phyloP scores from a whole-genome alignment of 2,797 vertebrate genomes.

The Microcaecilia unicolor region DNA sequence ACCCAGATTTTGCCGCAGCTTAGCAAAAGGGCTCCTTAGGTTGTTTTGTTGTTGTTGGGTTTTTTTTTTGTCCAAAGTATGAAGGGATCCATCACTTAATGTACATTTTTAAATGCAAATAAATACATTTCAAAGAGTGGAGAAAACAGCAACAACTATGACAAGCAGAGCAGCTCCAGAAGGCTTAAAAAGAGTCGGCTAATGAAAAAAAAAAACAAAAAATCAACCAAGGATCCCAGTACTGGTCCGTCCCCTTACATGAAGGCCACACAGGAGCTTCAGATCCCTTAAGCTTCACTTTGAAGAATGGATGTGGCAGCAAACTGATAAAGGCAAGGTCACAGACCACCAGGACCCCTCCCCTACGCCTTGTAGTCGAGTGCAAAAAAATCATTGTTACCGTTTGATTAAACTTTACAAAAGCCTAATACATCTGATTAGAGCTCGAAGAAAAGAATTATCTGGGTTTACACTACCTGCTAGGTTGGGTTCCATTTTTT shows the following conservation, averaged over 20 bases:
- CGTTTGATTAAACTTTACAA: conserved; percentile 78
- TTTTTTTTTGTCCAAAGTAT: too few relatives aligned
- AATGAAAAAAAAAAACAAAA: conserved; percentile 45
- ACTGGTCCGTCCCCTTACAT: conserved; percentile 1
- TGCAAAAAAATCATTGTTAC: conserved; percentile 57
- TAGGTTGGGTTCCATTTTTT: conserved; percentile 38
- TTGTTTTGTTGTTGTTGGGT: too few relatives aligned
- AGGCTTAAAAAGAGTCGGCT: conserved; percentile 26
- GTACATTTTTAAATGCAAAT: too few relatives aligned
- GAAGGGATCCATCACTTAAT: too few relatives aligned
- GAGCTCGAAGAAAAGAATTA: conserved; percentile 50
- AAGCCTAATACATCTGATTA: conserved; percentile 63
- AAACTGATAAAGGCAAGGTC: conserved; percentile 60
- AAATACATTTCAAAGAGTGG: too few relatives aligned
- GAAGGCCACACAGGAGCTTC: conserved; percentile 40
- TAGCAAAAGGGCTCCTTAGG: too few relatives aligned
- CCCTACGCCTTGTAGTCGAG: conserved; percentile 16
- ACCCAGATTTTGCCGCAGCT: too few relatives aligned
- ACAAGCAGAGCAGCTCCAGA: conserved; percentile 14
- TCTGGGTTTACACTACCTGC: conserved; percentile 36
- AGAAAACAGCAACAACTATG: too few relatives aligned
- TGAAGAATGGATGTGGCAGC: conserved; percentile 35
- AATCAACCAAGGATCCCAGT: conserved; percentile 5
- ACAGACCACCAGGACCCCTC: conserved; percentile 50
- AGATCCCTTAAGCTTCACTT: conserved; percentile 43